phyloP scores from a whole-genome alignment of 2,113 vertebrate species.

The Mirounga angustirostris region DNA sequence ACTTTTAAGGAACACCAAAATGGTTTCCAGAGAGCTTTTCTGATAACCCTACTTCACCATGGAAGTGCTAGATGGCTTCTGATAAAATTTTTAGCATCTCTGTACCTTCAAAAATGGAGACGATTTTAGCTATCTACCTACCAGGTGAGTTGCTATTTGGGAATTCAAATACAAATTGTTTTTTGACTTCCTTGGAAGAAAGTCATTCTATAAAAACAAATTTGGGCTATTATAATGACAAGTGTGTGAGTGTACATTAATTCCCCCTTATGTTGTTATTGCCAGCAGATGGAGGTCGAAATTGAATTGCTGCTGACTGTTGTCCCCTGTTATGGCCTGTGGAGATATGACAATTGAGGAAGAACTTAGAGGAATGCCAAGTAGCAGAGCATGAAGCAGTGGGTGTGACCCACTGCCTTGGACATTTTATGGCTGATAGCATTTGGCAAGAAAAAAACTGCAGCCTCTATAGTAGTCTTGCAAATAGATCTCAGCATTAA shows the following conservation, averaged over 20 bases:
- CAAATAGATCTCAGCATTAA: constrained; percentile 45
- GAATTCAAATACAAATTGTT: constrained; percentile 68
- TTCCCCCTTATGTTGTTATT: constrained; percentile 84
- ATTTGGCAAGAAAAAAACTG: constrained; percentile 68
- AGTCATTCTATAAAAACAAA: constrained; percentile 78
- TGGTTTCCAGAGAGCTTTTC: constrained; percentile 38
- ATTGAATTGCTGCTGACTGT: constrained; percentile 83
- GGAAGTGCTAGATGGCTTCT: constrained; percentile 5
- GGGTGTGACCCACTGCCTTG: constrained; percentile 61
- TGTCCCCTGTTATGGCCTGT: constrained; percentile 84
- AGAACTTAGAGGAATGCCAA: constrained; percentile 81
- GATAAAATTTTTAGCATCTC: constrained; percentile 41
- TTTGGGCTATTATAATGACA: constrained; percentile 77
- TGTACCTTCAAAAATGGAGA: constrained; percentile 45
- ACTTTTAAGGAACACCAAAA: not conserved
- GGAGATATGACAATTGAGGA: constrained; percentile 82
- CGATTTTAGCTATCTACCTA: constrained; percentile 53
- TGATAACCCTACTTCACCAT: not conserved
- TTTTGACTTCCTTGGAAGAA: constrained; percentile 78
- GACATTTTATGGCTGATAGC: constrained; percentile 68
- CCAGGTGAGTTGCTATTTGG: constrained; percentile 52
- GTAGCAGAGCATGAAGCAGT: constrained; percentile 78
- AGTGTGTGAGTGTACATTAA: constrained; percentile 81
- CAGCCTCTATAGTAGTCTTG: not conserved
- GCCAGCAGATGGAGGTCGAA: constrained; percentile 84